Conservation (phyloP, 2,888 invertebrate genomes). For the Parnassius apollo region DNA sequence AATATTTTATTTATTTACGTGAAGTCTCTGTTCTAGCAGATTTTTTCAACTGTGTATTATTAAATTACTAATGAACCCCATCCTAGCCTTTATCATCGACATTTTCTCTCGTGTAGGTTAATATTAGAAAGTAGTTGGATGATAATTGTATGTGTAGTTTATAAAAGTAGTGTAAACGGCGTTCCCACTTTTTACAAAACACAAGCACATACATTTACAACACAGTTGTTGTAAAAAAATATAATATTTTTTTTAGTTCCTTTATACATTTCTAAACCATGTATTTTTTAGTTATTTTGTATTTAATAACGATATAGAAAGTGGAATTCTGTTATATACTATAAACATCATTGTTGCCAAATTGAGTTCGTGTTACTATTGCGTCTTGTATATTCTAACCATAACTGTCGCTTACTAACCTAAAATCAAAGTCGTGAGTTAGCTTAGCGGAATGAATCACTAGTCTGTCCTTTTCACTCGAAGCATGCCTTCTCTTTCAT, state of each 20-base stretch:
- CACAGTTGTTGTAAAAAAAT: no score
- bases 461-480: slow-evolving; percentile 38
- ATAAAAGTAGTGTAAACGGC: slow-evolving; percentile 4
- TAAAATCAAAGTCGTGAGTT: slow-evolving; percentile 42
- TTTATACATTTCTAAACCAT: no score
- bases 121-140: slow-evolving; percentile 21
- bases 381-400: slow-evolving; percentile 29
- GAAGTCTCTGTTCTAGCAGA: not conserved
- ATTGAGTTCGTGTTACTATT: slow-evolving; percentile 19
- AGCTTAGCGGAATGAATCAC: slow-evolving; percentile 45
- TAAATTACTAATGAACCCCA: slow-evolving; percentile 16
- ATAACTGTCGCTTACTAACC: slow-evolving; percentile 55
- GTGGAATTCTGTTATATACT: slow-evolving; percentile 27
- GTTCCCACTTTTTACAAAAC: not conserved
- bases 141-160: slow-evolving; percentile 20
- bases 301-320: no score
- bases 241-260: no score
- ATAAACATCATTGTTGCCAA: slow-evolving; percentile 23
- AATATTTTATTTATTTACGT: slow-evolving; percentile 1
- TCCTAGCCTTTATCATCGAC: slow-evolving; percentile 7
- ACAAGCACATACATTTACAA: no score
- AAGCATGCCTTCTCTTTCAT: slow-evolving; percentile 57
- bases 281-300: no score
- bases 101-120: slow-evolving; percentile 14
- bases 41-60: slow-evolving; percentile 10